Conservation (phyloP, 2,888 invertebrate genomes). For the Elysia crispata region DNA sequence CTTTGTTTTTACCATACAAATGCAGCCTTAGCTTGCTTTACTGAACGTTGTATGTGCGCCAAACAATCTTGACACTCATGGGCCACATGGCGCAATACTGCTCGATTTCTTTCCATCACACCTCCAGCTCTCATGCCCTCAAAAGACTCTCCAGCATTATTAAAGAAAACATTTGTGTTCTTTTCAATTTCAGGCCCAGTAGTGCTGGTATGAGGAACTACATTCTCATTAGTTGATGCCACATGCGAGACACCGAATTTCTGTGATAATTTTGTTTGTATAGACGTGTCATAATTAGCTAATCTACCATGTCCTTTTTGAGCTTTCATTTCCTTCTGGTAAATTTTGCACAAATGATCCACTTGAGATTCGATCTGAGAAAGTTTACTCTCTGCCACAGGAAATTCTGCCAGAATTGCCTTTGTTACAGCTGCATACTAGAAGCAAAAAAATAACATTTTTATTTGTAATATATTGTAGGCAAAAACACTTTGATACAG, state of each 20-base stretch:
- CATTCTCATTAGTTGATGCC: too few species aligned
- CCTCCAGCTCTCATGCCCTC: too few species aligned
- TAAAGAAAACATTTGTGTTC: constrained; percentile 11
- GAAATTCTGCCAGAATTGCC: constrained; percentile 60
- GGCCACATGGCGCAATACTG: constrained; percentile 58
- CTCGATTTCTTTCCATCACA: constrained; percentile 58
- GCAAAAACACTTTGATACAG: constrained; percentile 13
- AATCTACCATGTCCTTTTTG: constrained; percentile 27
- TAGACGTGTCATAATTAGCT: too few species aligned
- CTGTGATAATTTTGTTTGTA: too few species aligned
- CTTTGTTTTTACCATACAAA: constrained; percentile 59
- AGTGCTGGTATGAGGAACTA: constrained; percentile 33
- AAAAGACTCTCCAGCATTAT: too few species aligned
- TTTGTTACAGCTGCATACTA: constrained; percentile 63
- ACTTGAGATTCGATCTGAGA: constrained; percentile 56
- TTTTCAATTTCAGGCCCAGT: constrained; percentile 40
- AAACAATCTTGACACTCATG: constrained; percentile 54
- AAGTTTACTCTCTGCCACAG: constrained; percentile 54
- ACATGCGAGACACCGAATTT: too few species aligned
- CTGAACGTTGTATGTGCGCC: constrained; percentile 54
- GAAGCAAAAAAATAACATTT: constrained; percentile 2
- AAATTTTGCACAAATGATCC: constrained; percentile 52
- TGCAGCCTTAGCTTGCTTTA: constrained; percentile 61
- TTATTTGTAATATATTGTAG: too few species aligned
- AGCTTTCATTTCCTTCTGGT: constrained; percentile 48